These are phyloP conservation scores for Eupithecia inturbata DNA, from an alignment of 2,888 invertebrate species.

Conservation along the genomic window DNA sequence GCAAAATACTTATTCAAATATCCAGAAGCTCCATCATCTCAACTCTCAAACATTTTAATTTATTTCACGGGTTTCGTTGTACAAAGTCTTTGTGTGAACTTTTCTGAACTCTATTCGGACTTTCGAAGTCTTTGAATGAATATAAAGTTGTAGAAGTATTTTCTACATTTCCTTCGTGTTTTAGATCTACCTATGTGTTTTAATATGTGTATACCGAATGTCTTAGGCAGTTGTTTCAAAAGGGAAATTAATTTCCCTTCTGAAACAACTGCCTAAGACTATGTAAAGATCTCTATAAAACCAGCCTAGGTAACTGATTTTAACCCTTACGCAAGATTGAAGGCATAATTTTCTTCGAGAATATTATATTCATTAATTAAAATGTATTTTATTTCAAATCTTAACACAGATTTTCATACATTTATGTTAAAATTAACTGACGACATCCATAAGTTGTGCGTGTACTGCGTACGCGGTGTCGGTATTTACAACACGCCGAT, in stretches of 20 bases:
- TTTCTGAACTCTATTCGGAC: slow-evolving; percentile 5
- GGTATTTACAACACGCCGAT: too few relatives aligned
- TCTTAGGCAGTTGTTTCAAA: neutral
- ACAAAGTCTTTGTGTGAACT: neutral
- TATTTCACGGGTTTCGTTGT: neutral
- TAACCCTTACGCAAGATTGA: neutral
- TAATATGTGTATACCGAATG: neutral
- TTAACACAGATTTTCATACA: neutral
- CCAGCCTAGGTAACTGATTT: neutral
- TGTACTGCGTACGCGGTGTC: too few relatives aligned
- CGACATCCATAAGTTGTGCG: too few relatives aligned
- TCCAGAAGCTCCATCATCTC: neutral
- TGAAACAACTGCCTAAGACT: too few relatives aligned
- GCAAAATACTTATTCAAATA: neutral
- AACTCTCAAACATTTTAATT: neutral
- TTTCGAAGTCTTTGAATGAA: slow-evolving; percentile 5
- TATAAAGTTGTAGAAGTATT: slow-evolving; percentile 7
- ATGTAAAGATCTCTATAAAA: neutral
- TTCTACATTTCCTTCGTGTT: neutral
- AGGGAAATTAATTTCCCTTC: neutral
- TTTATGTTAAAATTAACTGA: neutral
- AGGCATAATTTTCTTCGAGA: neutral
- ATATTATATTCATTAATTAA: neutral
- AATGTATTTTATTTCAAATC: too few relatives aligned
- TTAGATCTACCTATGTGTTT: neutral